These are phyloP conservation scores for Argyrosomus regius DNA, from an alignment of 2,797 vertebrate genomes.

Conservation along the genomic window DNA sequence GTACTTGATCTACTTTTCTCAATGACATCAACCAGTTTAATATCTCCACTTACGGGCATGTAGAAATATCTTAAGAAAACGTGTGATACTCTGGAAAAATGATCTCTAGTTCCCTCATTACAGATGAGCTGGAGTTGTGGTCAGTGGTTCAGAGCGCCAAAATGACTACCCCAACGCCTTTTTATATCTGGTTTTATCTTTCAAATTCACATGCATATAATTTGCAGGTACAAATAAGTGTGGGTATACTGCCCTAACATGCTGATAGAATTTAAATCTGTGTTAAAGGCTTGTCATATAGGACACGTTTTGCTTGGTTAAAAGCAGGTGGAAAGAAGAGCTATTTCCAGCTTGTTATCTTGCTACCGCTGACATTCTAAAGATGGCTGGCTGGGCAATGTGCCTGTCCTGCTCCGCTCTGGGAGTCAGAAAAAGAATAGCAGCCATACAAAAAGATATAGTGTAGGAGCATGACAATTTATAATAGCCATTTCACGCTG, in stretches of 20 bases:
- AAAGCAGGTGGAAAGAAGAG: background rate
- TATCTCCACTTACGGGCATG: background rate
- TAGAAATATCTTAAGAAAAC: background rate
- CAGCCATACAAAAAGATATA: background rate
- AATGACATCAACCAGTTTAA: background rate
- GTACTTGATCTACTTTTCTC: background rate
- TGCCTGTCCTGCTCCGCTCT: background rate
- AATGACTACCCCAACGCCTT: background rate
- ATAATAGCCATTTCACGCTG: background rate
- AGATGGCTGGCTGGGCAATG: constrained; percentile 7
- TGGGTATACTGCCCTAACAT: background rate
- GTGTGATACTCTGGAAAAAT: background rate
- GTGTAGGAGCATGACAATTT: background rate
- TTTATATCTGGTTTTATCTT: background rate
- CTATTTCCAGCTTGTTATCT: constrained; percentile 27
- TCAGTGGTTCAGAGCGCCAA: background rate
- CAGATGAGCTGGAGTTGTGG: background rate
- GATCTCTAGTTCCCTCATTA: background rate
- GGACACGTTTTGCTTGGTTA: background rate
- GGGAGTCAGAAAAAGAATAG: background rate
- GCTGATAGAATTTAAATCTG: constrained; percentile 6
- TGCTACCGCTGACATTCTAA: constrained; percentile 15
- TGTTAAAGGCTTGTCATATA: background rate
- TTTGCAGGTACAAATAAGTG: background rate
- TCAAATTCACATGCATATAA: background rate